Base-by-base conservation (phyloP, 2,113 vertebrate species). In the Triplophysa rosa region DNA sequence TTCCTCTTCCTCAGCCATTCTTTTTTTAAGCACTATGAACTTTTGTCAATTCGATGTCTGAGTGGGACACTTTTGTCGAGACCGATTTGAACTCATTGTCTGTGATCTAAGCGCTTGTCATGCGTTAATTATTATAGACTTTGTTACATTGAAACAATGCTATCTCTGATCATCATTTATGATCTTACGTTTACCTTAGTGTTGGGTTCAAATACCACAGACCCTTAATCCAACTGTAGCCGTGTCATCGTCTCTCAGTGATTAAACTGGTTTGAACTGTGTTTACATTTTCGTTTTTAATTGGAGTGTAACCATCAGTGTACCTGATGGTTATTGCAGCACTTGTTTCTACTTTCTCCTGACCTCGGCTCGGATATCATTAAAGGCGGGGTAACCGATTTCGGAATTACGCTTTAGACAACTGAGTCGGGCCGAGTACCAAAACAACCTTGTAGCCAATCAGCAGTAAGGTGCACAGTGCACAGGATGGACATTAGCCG, bases 1-100 rank as follows among this genome's bases (percentile, higher is more conserved):
- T 56, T 78, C 73, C 74, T 78, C 79, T 68, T 81, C 79, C 79
- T 67, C 68, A 11, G 19, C 17, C 58, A 56, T n/a, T 29, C 68
- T 83, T 72, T 64, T 77, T 78, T 54, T 47, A 47, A 54, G n/a
- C 54, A 21, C 59, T 47, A 21, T 66, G 45, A 61, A 77, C 33
- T 67, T 83, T 75, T 61, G 52, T 78, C n/a, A 63, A 13, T 17
- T 56, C 2, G 47, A 13, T 52, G 37, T 67, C 61, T 37, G 16
- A 49, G 17, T 80, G 29, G 40, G 40, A 19, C 10, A 8, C 24
- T 47, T 74, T 74, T 74, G 70, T 19, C 17, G 14, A 13, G 16
- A 74, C 8, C 2, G 19, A 21, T 2, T 58, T 58, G 61, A 73
- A 61, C 1, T 12, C 21, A 42, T 4, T 4, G 4, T 62, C 21